Conservation (phyloP, 2,888 invertebrate species). For the Ochlodes sylvanus region DNA sequence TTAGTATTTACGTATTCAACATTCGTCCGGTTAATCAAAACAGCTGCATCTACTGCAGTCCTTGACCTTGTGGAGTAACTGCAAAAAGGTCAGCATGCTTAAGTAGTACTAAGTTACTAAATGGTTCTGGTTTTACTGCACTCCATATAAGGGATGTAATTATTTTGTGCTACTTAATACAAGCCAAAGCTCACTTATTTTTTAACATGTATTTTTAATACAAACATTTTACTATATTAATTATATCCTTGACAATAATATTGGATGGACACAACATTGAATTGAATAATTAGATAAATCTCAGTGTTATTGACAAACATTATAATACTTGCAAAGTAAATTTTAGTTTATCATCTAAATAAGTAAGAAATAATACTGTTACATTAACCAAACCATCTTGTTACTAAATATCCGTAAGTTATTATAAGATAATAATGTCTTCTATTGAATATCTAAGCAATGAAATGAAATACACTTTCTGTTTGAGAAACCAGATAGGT, state of each 20-base stretch:
- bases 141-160: conserved; percentile 53
- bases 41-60: conserved; percentile 42
- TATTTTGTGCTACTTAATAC: conserved; percentile 15
- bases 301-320: too few relatives aligned
- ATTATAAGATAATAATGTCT: background rate
- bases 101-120: conserved; percentile 48
- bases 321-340: too few relatives aligned
- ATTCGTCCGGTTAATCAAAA: conserved; percentile 11
- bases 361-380: too few relatives aligned
- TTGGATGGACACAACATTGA: too few relatives aligned
- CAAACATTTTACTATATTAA: too few relatives aligned
- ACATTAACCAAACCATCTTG: too few relatives aligned
- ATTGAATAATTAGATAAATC: too few relatives aligned
- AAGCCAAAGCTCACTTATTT: background rate
- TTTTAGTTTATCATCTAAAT: too few relatives aligned
- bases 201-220: too few relatives aligned
- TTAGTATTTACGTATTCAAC: background rate
- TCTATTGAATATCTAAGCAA: conserved; percentile 11
- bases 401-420: too few relatives aligned
- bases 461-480: conserved; percentile 39
- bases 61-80: conserved; percentile 57
- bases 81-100: conserved; percentile 51
- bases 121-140: conserved; percentile 67
- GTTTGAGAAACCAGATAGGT: conserved; percentile 21
- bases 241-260: too few relatives aligned